Percentiles rank a stretch among this genome's conserved stretches.
These are phyloP conservation scores for Bruchidius siliquastri DNA, from an alignment of 2,888 invertebrate genomes.

Conservation along the genomic window DNA sequence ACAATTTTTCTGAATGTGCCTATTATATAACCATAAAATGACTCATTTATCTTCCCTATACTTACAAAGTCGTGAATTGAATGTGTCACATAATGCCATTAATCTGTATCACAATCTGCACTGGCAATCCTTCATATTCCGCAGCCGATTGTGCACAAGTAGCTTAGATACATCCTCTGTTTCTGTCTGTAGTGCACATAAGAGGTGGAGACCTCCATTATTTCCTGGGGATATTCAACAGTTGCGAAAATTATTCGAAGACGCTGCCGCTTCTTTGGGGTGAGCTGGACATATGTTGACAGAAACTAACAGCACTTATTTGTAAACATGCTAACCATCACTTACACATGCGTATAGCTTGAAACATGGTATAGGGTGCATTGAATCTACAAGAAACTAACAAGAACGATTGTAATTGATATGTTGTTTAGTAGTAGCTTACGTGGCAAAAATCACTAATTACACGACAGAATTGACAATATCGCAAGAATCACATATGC, in stretches of 20 bases:
- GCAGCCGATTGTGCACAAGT: background rate
- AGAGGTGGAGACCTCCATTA: conserved; percentile 80
- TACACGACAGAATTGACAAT: no score
- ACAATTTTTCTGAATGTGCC: no score
- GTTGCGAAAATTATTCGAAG: conserved; percentile 74
- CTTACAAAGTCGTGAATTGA: no score
- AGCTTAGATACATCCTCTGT: background rate
- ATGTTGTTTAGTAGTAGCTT: background rate
- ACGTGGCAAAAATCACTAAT: no score
- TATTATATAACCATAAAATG: no score
- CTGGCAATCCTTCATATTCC: background rate
- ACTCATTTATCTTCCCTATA: no score
- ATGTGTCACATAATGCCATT: background rate
- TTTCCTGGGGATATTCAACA: conserved; percentile 75
- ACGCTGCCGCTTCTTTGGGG: conserved; percentile 52
- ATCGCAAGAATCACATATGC: no score
- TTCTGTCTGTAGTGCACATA: conserved; percentile 58
- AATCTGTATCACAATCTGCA: background rate
- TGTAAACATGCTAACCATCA: background rate
- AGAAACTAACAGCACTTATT: background rate
- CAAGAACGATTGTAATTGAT: background rate
- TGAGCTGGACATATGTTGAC: conserved; percentile 22
- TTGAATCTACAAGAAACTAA: background rate
- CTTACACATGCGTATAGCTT: background rate
- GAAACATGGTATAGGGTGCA: background rate